phyloP scores from a whole-genome alignment of 1,140 invertebrate genomes.

The Charaxes varanes region DNA sequence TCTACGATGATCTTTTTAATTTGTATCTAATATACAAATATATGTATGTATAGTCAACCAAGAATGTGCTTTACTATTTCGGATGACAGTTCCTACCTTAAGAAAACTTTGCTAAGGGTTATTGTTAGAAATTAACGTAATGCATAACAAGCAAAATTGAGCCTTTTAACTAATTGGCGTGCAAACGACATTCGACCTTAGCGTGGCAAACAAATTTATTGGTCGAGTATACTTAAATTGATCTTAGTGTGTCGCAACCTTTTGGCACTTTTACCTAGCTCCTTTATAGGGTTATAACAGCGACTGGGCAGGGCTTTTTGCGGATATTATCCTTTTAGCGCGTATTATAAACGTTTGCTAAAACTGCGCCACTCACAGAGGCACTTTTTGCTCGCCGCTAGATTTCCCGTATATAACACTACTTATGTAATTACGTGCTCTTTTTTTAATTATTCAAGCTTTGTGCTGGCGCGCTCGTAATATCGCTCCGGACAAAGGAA shows the following conservation, averaged over 20 bases:
- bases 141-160: too few relatives aligned
- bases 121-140: too few relatives aligned
- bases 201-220: too few relatives aligned
- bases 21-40: too few relatives aligned
- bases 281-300: constrained; percentile 52
- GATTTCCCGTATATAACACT: constrained; percentile 9
- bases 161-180: too few relatives aligned
- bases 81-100: too few relatives aligned
- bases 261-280: constrained; percentile 53
- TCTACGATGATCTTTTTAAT: too few relatives aligned
- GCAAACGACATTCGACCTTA: too few relatives aligned
- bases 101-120: too few relatives aligned
- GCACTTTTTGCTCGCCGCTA: constrained; percentile 1
- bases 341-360: constrained; percentile 55
- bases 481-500: too few relatives aligned
- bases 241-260: constrained; percentile 26
- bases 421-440: constrained; percentile 5
- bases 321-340: constrained; percentile 65
- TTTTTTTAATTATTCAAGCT: constrained; percentile 5
- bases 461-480: too few relatives aligned
- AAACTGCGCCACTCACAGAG: constrained; percentile 22
- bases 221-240: constrained; percentile 7
- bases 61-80: too few relatives aligned
- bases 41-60: constrained; percentile 11
- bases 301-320: constrained; percentile 53